Base-by-base conservation (phyloP, 2,888 invertebrate species). In the Antitype chi region DNA sequence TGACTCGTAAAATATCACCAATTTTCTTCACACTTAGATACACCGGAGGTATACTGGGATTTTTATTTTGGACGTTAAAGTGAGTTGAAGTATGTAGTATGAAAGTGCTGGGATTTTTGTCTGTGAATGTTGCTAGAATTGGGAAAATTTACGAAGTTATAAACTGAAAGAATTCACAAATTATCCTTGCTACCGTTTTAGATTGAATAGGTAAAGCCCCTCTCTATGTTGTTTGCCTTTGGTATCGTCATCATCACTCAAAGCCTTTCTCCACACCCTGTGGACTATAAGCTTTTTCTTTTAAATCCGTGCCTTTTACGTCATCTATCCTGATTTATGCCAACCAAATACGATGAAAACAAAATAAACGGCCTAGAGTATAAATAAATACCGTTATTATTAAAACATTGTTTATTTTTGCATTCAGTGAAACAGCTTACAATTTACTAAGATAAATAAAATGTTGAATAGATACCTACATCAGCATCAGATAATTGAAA, bases 1-100 rank as follows among this genome's bases (percentile, higher is more conserved):
- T 87, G 78, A 84, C 87, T 94, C 96, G 94, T 96, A 96, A 96
- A 96, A 94, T 95, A 96, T 96, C 94, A 91, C 93, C 95, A 95
- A 96, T 96, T 87, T 88, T 94, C 94, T 94, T 93, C 93, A 92
- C 95, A 94, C 94, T 94, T 92, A 92, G 94, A 91, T 88, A 87
- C 89, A 81, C 80, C 82, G 88, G 81, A 80, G 78, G 78, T 75
- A 80, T 76, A 75, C 67, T 84, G 85, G 82, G 87, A 85, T 87
- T 87, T 87, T 87, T 85, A 85, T 87, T 88, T 85, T 84, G 83
- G 82, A 81, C 88, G 88, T 90, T 90, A 86, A 86, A 75, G 69
- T 69, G 67, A 59, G 82, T 59, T 63, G 38, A 72, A 78, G 49
- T 43, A 55, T 67, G 38, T 63, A 28, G 66, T 63, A 53, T 72